Evolutionary conservation across 2,888 invertebrate species (phyloP).

Genomic region (Cistogaster globosa): DNA sequence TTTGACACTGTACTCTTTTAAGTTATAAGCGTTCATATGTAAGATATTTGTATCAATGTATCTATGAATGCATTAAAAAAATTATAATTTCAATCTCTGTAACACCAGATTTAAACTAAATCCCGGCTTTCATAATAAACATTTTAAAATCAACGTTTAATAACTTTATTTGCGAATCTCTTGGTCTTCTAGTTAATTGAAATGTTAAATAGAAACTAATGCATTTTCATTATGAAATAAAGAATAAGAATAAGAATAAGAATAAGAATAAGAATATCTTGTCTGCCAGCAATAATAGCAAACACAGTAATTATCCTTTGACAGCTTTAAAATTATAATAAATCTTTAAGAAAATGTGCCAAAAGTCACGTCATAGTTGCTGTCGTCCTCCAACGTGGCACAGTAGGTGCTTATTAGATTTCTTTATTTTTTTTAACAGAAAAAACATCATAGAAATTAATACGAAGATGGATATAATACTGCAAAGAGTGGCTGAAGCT

Average conservation of each 20-base stretch:
- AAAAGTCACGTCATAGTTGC: conserved; percentile 57
- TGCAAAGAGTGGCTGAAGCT: conserved; percentile 53
- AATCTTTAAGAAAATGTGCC: conserved; percentile 60
- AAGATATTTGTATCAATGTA: too few species aligned
- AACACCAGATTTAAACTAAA: too few species aligned
- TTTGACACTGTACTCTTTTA: too few species aligned
- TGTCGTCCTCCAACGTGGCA: conserved; percentile 56
- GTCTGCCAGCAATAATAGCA: neutral
- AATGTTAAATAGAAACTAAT: conserved; percentile 60
- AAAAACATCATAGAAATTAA: conserved; percentile 42
- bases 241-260: neutral
- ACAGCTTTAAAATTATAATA: conserved; percentile 68
- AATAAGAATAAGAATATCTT: too few species aligned
- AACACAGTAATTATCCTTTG: conserved; percentile 63
- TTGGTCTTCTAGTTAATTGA: conserved; percentile 55
- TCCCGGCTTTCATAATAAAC: too few species aligned
- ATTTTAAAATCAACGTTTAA: too few species aligned
- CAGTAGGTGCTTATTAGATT: conserved; percentile 68
- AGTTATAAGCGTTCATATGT: too few species aligned
- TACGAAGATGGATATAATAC: neutral
- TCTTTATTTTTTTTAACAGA: neutral
- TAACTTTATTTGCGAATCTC: neutral
- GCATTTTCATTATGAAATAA: conserved; percentile 41
- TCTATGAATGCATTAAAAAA: too few species aligned
- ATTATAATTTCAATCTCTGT: too few species aligned